Percentiles rank a stretch among this genome's conserved stretches.
phyloP scores from a whole-genome alignment of 2,113 vertebrate species.

The Calyptomena viridis region DNA sequence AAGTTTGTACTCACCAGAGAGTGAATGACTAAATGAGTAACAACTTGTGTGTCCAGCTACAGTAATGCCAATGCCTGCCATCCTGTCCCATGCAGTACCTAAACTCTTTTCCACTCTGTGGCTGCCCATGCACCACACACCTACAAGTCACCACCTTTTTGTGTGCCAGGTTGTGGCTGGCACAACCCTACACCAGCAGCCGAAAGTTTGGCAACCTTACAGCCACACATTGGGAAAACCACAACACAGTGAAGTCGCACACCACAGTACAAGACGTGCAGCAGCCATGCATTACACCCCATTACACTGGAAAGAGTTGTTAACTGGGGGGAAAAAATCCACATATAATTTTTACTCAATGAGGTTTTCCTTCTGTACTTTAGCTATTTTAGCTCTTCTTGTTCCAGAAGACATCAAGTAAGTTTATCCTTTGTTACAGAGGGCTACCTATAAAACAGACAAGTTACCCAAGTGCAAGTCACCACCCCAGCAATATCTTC shows the following conservation, averaged over 20 bases:
- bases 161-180: neutral
- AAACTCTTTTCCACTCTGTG: accelerated
- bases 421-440: neutral
- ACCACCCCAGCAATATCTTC: neutral
- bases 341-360: neutral
- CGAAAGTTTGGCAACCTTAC: neutral
- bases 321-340: neutral
- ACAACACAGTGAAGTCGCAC: neutral
- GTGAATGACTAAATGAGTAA: neutral
- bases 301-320: neutral
- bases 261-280: neutral
- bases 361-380: neutral
- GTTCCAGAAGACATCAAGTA: neutral
- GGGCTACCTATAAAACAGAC: neutral
- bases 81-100: accelerated
- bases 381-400: neutral
- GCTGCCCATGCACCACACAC: accelerated
- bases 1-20: neutral
- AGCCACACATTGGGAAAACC: neutral
- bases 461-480: neutral
- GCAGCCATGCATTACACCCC: neutral
- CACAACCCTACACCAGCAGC: neutral
- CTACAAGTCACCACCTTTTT: neutral
- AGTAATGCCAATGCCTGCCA: neutral
- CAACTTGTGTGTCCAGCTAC: neutral